These are phyloP conservation scores for Manis crassicaudata DNA, from an alignment of 2,797 vertebrate genomes.

Conservation along the genomic window DNA sequence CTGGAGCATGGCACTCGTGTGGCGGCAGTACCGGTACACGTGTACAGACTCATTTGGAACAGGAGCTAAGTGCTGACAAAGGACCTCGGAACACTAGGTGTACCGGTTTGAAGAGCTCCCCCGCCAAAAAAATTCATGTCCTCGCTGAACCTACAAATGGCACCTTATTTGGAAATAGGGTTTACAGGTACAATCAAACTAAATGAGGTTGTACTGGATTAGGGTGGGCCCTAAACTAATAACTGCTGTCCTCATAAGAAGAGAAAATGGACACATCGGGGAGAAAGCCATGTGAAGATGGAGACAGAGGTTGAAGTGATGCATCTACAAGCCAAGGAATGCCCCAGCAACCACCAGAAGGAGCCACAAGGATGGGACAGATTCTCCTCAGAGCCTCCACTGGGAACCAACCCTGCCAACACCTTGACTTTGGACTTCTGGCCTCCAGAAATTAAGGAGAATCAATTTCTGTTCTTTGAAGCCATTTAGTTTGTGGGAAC, in stretches of 20 bases:
- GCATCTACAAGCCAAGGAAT: fast-evolving
- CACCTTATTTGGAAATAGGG: background rate
- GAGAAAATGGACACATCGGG: background rate
- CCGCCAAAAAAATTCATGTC: background rate
- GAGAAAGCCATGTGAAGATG: background rate
- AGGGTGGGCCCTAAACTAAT: background rate
- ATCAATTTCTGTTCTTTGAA: background rate
- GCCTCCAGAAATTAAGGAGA: background rate
- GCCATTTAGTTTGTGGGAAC: background rate
- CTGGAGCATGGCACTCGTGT: fast-evolving
- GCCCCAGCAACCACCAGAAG: background rate
- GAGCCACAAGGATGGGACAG: background rate
- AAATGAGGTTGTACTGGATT: background rate
- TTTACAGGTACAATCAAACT: background rate
- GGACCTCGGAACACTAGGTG: background rate
- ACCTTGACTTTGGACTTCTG: background rate
- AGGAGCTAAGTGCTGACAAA: background rate
- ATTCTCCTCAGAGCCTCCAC: background rate
- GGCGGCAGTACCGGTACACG: too few species aligned
- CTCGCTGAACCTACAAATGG: background rate
- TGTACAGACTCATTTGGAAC: background rate
- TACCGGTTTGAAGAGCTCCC: background rate
- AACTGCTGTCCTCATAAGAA: background rate
- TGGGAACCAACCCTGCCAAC: background rate
- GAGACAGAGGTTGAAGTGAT: background rate